Conservation (phyloP, 2,113 vertebrate species). For the Gymnogyps californianus region DNA sequence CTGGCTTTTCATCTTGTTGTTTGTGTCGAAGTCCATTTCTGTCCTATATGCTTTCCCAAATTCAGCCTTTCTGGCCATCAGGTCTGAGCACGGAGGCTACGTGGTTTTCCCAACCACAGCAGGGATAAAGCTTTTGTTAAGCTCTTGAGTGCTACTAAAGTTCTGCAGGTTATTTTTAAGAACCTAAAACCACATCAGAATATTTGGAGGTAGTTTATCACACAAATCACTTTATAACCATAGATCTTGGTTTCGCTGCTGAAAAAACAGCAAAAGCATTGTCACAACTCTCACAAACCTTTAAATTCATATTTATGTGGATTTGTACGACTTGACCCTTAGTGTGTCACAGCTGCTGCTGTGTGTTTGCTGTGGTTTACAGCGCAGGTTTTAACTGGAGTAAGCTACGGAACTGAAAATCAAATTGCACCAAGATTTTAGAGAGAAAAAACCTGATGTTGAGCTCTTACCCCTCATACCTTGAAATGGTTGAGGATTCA, state of each 20-base stretch:
- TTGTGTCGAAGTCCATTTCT: not conserved
- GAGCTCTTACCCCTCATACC: not conserved
- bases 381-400: not conserved
- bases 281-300: not conserved
- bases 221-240: not conserved
- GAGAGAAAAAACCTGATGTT: fast-evolving
- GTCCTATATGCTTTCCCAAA: not conserved
- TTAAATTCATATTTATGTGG: fast-evolving
- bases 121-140: not conserved
- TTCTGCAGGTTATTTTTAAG: not conserved
- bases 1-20: not conserved
- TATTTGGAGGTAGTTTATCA: not conserved
- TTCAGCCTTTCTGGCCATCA: not conserved
- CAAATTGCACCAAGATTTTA: not conserved
- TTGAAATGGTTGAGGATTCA: not conserved
- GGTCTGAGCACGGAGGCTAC: fast-evolving
- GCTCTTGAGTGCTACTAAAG: not conserved
- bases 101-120: fast-evolving
- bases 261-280: not conserved
- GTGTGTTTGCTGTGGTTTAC: not conserved
- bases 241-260: not conserved
- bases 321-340: not conserved
- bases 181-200: not conserved
- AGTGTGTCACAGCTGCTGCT: fast-evolving
- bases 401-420: not conserved